Base-by-base conservation (phyloP, 2,797 vertebrate genomes). In the Sebastes diploproa region DNA sequence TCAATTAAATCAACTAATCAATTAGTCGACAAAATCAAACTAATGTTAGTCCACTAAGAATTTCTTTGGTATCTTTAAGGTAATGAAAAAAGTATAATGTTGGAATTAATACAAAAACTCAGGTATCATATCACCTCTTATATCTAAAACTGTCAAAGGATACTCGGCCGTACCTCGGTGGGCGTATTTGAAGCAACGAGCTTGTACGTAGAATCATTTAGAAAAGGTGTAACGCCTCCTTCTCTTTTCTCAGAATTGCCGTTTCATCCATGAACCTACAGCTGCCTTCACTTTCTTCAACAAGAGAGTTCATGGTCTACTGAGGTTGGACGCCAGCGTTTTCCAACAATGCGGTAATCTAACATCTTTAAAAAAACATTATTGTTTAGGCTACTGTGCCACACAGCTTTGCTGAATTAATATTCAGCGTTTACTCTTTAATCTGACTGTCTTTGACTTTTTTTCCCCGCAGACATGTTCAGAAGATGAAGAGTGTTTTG, bases 341-440 rank as follows among this genome's bases (percentile, higher is more conserved):
- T 56, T 50, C 67, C 46, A 72, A 65, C 38, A 23, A 87, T 88
- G 83, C 4, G 83, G 86, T 89, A 82, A 18, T 12, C 1, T 22
- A 2, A n/a, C 16, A 59, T 22, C 2, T 46, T 82, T 1, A 16
- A 38, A 29, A 22, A 38, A 0, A 4, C 6, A 20, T 56, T 6
- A 2, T 18, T 32, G 2, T 55, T 55, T 3, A 5, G 12, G 0
- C 13, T 59, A 6, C n/a, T 25, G 2, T 67, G 16, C n/a, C 4
- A 56, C 34, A 42, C 18, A 58, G 18, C 5, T 75, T 42, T 63
- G 36, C 7, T 34, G 1, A 75, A 60, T 16, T 38, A 10, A 12
- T 11, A 56, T 59, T 34, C 3, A 9, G 4, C 5, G 0, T 55
- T 71, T 11, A 2, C 1, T 2, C n/a, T 58, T 34, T 8, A 27